Evolutionary conservation across 2,113 vertebrate species (phyloP).

Genomic region (Barnardius zonarius): DNA sequence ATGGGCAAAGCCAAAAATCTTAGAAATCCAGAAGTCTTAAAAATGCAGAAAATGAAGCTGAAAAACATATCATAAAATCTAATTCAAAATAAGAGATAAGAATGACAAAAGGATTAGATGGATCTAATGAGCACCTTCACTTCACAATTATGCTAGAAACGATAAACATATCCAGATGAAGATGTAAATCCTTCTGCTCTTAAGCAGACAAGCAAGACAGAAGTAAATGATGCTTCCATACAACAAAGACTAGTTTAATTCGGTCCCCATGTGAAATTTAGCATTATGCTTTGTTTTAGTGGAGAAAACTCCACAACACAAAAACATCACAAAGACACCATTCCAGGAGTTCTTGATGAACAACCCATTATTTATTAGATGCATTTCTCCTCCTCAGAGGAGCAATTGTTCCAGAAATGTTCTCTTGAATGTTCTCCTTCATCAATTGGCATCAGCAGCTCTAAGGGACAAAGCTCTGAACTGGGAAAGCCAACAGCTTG

Average conservation of each 20-base stretch:
- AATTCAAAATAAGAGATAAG: not conserved
- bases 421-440: rapidly evolving
- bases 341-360: not conserved
- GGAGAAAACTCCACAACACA: not conserved
- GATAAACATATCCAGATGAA: slow-evolving; percentile 8
- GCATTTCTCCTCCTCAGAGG: not conserved
- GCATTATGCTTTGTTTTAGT: not conserved
- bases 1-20: not conserved
- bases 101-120: not conserved
- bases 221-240: not conserved
- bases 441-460: not conserved
- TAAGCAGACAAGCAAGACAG: not conserved
- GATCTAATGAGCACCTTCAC: not conserved
- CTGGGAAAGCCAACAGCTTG: not conserved
- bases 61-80: not conserved
- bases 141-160: not conserved
- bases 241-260: not conserved
- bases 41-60: not conserved
- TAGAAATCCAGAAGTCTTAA: not conserved
- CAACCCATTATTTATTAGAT: not conserved
- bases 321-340: not conserved
- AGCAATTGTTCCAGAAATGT: not conserved
- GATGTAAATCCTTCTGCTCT: not conserved
- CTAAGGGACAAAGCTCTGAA: not conserved
- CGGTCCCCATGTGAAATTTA: not conserved